Evolutionary conservation across 2,888 invertebrate species (phyloP).

Genomic region (Ormyrus labotus): DNA sequence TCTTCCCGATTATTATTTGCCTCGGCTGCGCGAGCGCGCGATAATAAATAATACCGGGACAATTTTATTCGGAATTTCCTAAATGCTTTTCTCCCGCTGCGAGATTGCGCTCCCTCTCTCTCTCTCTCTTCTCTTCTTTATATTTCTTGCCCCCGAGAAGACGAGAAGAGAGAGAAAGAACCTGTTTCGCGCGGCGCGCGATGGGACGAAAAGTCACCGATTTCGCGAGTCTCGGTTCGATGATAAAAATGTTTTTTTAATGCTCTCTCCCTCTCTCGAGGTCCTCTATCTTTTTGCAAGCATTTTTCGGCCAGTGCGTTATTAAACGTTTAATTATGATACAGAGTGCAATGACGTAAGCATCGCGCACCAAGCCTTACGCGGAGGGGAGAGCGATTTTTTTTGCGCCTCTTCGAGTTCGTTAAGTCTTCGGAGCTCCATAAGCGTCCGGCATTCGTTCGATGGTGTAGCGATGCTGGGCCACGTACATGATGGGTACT

Average conservation of each 20-base stretch:
- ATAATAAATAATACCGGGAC: slow-evolving; percentile 55
- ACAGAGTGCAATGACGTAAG: slow-evolving; percentile 26
- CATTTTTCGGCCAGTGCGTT: slow-evolving; percentile 5
- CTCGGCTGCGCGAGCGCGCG: slow-evolving; percentile 40
- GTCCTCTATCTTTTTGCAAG: not conserved
- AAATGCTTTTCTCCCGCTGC: slow-evolving; percentile 54
- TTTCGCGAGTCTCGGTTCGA: slow-evolving; percentile 4
- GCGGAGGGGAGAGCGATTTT: not conserved
- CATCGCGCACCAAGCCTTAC: not conserved
- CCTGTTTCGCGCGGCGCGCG: slow-evolving; percentile 31
- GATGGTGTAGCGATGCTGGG: slow-evolving; percentile 94
- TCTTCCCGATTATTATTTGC: slow-evolving; percentile 43
- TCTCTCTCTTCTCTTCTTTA: slow-evolving; percentile 13
- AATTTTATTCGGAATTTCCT: slow-evolving; percentile 56
- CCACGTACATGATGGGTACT: slow-evolving; percentile 98
- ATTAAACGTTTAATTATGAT: slow-evolving; percentile 32
- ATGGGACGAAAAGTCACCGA: not conserved
- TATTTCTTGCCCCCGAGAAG: slow-evolving; percentile 12
- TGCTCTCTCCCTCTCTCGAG: not conserved
- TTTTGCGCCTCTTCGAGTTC: not conserved
- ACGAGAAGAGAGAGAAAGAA: slow-evolving; percentile 8
- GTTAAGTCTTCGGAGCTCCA: slow-evolving; percentile 88
- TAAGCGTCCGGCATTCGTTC: slow-evolving; percentile 99
- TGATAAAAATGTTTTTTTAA: slow-evolving; percentile 49
- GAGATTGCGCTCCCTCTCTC: slow-evolving; percentile 17